These are phyloP conservation scores for Zhuqinia jingwanae DNA, from an alignment of 2,888 invertebrate genomes.

Conservation along the genomic window DNA sequence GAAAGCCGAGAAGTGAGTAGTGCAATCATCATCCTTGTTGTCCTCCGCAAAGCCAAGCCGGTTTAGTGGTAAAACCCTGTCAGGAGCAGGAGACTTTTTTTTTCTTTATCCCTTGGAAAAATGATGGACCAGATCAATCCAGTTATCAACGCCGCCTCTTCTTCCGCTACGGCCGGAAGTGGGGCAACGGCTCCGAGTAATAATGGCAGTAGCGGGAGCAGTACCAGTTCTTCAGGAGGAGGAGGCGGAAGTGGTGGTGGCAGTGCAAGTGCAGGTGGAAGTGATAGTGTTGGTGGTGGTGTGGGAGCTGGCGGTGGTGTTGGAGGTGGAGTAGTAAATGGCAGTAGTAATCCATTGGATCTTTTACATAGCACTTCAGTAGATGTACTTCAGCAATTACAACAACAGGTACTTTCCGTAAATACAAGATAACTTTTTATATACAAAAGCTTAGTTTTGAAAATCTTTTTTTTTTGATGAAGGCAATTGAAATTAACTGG, in stretches of 20 bases:
- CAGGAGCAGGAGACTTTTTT: conserved; percentile 41
- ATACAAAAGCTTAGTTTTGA: too few species aligned
- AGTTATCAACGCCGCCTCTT: conserved; percentile 57
- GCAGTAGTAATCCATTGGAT: conserved; percentile 56
- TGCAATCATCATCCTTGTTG: conserved; percentile 61
- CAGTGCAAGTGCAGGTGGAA: conserved; percentile 29
- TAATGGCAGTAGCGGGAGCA: conserved; percentile 41
- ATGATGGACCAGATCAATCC: conserved; percentile 72
- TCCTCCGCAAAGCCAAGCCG: conserved; percentile 40
- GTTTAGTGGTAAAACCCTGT: conserved; percentile 33
- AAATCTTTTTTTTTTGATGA: too few species aligned
- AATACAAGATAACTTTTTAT: too few species aligned
- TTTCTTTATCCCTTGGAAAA: conserved; percentile 44
- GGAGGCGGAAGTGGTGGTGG: conserved; percentile 24
- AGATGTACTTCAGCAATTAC: conserved; percentile 62
- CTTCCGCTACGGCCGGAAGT: conserved; percentile 41
- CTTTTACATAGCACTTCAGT: conserved; percentile 59
- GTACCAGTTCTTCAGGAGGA: conserved; percentile 56
- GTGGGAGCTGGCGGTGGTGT: too few species aligned
- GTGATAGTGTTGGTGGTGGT: conserved; percentile 39
- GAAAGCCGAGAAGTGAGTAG: conserved; percentile 56
- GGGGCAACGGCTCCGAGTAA: conserved; percentile 31
- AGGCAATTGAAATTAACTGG: too few species aligned
- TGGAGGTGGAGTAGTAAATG: conserved; percentile 52
- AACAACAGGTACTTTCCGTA: conserved; percentile 55